These are phyloP conservation scores for Scleropages formosus DNA, from an alignment of 2,797 vertebrate species.

Conservation along the genomic window DNA sequence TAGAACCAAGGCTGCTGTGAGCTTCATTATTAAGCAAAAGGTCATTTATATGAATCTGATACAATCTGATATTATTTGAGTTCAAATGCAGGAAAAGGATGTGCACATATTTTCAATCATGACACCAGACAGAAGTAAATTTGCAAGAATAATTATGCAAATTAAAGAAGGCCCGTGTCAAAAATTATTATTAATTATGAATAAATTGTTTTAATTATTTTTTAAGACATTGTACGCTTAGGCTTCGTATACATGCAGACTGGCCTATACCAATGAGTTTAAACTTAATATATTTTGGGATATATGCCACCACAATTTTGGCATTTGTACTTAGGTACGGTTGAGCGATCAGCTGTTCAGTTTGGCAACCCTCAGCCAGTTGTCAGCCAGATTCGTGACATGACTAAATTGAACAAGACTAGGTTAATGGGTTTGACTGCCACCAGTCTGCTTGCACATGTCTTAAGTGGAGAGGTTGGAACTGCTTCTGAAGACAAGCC, in stretches of 20 bases:
- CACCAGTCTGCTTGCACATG: slow-evolving; percentile 16
- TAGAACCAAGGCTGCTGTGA: background rate
- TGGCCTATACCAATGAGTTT: background rate
- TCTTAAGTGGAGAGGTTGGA: slow-evolving; percentile 23
- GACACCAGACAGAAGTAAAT: too few species aligned
- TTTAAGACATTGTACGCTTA: too few species aligned
- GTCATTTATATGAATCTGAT: too few species aligned
- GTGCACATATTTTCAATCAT: too few species aligned
- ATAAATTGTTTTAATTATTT: too few species aligned
- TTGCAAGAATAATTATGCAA: too few species aligned
- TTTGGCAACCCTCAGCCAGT: slow-evolving; percentile 26
- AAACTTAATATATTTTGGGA: slow-evolving; percentile 14
- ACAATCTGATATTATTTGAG: too few species aligned
- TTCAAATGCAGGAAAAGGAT: too few species aligned
- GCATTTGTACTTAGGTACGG: slow-evolving; percentile 23
- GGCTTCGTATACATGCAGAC: background rate
- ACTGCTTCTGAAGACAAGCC: slow-evolving; percentile 10
- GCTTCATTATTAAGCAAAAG: background rate
- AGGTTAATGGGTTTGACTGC: slow-evolving; percentile 27
- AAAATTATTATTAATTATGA: too few species aligned
- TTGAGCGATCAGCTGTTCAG: slow-evolving; percentile 23
- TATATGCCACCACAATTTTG: slow-evolving; percentile 20
- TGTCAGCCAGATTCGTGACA: slow-evolving; percentile 22
- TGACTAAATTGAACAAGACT: slow-evolving; percentile 25
- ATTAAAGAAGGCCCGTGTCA: too few species aligned